Base-by-base conservation (phyloP, 1,140 invertebrate genomes). In the Drosophila navojoa region DNA sequence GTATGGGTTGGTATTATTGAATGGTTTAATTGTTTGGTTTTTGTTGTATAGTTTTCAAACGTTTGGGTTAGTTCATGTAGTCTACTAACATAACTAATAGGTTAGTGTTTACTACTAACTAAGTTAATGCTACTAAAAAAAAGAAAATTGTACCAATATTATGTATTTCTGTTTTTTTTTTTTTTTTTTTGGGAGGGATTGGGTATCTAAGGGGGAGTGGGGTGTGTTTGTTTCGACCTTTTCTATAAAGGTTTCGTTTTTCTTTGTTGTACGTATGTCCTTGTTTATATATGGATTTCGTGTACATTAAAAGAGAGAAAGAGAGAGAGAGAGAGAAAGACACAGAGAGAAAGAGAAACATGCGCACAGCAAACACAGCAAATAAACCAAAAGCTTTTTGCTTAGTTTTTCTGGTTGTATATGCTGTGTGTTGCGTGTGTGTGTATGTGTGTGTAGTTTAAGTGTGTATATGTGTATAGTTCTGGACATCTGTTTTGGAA, bases 1-100 rank as follows among this genome's bases (percentile, higher is more conserved):
- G 95, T 81, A 72, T 90, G 73, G 79, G 68, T 59, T 64, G 61
- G 66, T 71, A 66, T 50, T 76, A 54, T 71, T 72, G 15, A 69
- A 69, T 62, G 75, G 66, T 68, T 68, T 61, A 35, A 19, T 49
- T 25, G 9, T 76, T 80, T 76, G 68, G 79, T 62, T 61, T 25
- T 59, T 59, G 16, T 47, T 47, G 27, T 16, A 57, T 44, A 42
- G 50, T 53, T 29, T 68, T 68, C 32, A 79, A 71, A 79, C 76
- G 49, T 29, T 79, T 76, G 29, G 69, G 29, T 74, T 63, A 53
- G 55, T 25, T 22, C 47, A 49, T 25, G 22, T 25, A 25, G 15
- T 16, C n/a, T 29, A 49, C 35, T 62, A 70, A 25, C 49, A 15
- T 40, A 47, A 32, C 47, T 52, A 44, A 10, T 53, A 54, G 29